Base-by-base conservation (phyloP, 2,888 invertebrate species). In the Cyclophora punctaria region DNA sequence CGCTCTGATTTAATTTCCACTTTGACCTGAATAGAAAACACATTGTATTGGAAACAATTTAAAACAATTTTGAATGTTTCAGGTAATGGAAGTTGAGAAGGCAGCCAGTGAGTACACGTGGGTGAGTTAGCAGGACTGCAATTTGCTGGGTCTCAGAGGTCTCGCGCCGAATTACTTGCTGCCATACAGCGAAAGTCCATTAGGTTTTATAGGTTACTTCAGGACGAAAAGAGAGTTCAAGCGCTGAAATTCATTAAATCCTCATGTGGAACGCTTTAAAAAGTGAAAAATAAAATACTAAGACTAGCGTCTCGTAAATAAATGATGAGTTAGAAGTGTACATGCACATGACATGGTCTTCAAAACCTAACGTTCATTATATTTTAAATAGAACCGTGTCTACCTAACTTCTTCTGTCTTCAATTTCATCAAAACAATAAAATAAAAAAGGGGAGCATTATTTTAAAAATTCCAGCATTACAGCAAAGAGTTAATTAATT, bases 111-210 rank as follows among this genome's bases (percentile, higher is more conserved):
- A 64, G 69, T 66, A 61, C 65, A 64, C 73, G 69, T 68, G 66
- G 67, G 68, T 73, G 72, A 71, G 67, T 64, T 60, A 71, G 69
- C 66, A 73, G 77, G 76, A 67, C 64, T 71, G 68, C 69, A 83
- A 70, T 71, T 73, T 69, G 75, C 75, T 74, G 66, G 75, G 69
- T 67, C 66, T 67, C 67, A 73, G 71, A 73, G 75, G 63, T 64
- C 70, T 61, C 75, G 73, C 76, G 71, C 75, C 74, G 77, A 79
- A 83, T 83, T 79, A 82, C 80, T 78, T 64, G 63, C 60, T 63
- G 74, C 78, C 73, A 80, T 81, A 86, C 85, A 85, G 75, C 69
- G 78, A 85, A 85, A 86, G 78, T 85, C 86, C 86, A 86, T 86
- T 86, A 86, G 78, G 83, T 84, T 85, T 84, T 84, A 84, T 80